Base-by-base conservation (phyloP, 2,797 vertebrate species). In the Pelobates cultripes region DNA sequence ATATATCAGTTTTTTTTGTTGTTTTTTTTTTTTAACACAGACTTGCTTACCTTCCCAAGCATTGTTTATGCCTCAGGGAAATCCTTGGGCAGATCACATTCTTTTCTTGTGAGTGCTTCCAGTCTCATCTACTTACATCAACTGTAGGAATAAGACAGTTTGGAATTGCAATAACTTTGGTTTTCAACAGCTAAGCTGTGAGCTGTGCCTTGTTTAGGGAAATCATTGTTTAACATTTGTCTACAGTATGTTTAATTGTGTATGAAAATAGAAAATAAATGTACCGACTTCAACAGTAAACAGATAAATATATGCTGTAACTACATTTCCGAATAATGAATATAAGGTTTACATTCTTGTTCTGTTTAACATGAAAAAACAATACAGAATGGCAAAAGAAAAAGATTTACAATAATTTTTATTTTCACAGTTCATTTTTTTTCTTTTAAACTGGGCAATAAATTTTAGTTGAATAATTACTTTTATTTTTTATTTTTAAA, bases 201-300 rank as follows among this genome's bases (percentile, higher is more conserved):
- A 47, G 41, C 13, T 28, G 17, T 53, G 45, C 17, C 63, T 76
- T 76, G 47, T 9, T 43, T 28, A 28, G 12, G 41, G 51, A 67
- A 76, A 51, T 76, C 17, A 76, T 28, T 76, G 15, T 17, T 55
- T 51, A 40, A 43, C 6, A 14, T 76, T 40, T 76, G 42, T 70
- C 68, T 45, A 17, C 15, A 8, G 43, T 44, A 6, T 42, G 66
- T 68, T 68, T 44, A 70, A 70, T 70, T 45, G 66, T 43, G 66
- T 43, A 75, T 75, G 79, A 75, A 81, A 66, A 2, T 53, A 55
- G 53, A 82, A 69, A 70, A 77, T 82, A 82, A 82, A 82, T 82
- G 60, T 43, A 45, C 43, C 12, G n/a, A n/a, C 3, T 69, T 69
- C 15, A 43, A 70, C 43, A 28, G 63, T 28, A 66, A 66, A 15